Evolutionary conservation across 2,797 vertebrate species (phyloP).

Genomic region (Ctenopoma multispine): DNA sequence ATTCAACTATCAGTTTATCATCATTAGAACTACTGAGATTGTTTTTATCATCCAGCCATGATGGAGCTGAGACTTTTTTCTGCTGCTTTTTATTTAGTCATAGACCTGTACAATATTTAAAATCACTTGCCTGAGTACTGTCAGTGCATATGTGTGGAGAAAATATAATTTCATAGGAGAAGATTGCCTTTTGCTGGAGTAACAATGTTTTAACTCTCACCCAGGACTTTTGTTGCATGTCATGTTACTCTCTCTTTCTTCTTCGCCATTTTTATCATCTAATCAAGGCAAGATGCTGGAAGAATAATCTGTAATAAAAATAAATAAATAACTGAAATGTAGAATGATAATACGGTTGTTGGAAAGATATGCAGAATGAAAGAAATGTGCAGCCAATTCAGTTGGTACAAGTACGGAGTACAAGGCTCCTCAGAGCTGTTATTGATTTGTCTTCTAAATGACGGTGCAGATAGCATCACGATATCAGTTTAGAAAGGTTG

Average conservation of each 20-base stretch:
- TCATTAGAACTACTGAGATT: too few relatives aligned
- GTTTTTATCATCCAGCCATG: too few relatives aligned
- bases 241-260: not conserved
- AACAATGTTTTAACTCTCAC: not conserved
- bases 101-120: slow-evolving; percentile 8
- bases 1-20: too few relatives aligned
- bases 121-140: slow-evolving; percentile 8
- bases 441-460: slow-evolving; percentile 29
- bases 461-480: slow-evolving; percentile 14
- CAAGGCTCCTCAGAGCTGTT: slow-evolving; percentile 4
- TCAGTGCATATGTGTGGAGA: not conserved
- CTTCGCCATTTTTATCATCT: not conserved
- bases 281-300: not conserved
- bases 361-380: slow-evolving; percentile 17
- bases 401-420: not conserved
- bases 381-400: not conserved
- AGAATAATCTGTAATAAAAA: not conserved
- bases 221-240: not conserved
- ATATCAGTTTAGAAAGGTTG: not conserved
- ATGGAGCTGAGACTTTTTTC: too few relatives aligned
- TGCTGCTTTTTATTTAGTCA: too few relatives aligned
- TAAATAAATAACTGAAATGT: too few relatives aligned
- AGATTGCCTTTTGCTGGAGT: not conserved
- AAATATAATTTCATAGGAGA: not conserved
- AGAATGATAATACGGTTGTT: not conserved